phyloP scores from a whole-genome alignment of 2,888 invertebrate species.

The Troilus luridus region DNA sequence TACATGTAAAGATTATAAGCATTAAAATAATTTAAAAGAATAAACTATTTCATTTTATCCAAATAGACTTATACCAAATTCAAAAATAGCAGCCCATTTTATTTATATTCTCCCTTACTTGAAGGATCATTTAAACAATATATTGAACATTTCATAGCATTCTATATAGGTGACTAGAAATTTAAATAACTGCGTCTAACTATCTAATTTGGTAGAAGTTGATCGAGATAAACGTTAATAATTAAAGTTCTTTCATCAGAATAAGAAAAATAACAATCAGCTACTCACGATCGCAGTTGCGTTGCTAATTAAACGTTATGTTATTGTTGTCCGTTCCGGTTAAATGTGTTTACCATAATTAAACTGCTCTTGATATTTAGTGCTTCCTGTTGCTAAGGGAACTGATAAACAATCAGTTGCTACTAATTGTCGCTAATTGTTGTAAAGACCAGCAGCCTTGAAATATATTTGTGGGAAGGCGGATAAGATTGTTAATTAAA shows the following conservation, averaged over 20 bases:
- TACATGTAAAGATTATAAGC: no score
- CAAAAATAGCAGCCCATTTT: no score
- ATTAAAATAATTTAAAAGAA: no score
- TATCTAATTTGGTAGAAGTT: neutral
- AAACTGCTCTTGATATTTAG: slow-evolving; percentile 23
- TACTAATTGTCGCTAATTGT: slow-evolving; percentile 34
- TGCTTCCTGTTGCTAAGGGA: slow-evolving; percentile 16
- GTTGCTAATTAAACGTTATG: neutral
- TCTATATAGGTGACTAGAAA: neutral
- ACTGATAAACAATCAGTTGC: slow-evolving; percentile 9
- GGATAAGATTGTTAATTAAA: slow-evolving; percentile 5
- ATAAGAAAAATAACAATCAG: neutral
- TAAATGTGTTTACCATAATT: slow-evolving; percentile 8
- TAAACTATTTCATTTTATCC: no score
- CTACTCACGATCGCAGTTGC: neutral
- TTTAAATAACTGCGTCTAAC: neutral
- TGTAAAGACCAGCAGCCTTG: slow-evolving; percentile 7
- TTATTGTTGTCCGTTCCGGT: slow-evolving; percentile 2
- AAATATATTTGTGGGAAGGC: neutral
- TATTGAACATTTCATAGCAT: neutral
- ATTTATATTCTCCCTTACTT: no score
- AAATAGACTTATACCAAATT: no score
- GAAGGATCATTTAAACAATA: neutral
- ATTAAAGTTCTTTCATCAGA: neutral
- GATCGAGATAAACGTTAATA: neutral